phyloP scores from a whole-genome alignment of 2,113 vertebrate species.

The Garra rufa region DNA sequence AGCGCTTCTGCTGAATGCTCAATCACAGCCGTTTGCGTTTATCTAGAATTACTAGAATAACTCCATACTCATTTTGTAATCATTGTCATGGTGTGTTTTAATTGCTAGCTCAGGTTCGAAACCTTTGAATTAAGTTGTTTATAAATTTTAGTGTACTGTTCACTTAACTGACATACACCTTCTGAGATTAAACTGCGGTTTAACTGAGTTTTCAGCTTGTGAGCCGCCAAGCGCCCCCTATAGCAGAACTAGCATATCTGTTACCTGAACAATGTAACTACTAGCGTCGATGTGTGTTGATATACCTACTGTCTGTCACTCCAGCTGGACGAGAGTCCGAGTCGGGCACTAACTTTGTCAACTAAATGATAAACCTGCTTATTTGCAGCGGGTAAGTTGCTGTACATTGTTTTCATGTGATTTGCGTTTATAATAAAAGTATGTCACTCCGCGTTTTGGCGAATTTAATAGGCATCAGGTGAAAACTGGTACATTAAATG shows the following conservation, averaged over 20 bases:
- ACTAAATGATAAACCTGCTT: conserved; percentile 7
- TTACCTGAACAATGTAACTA: background rate
- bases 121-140: rapidly evolving
- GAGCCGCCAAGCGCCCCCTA: conserved; percentile 22
- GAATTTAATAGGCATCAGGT: background rate
- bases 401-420: background rate
- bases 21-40: background rate
- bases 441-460: background rate
- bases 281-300: background rate
- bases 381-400: background rate
- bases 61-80: background rate
- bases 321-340: background rate
- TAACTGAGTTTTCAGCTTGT: background rate
- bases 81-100: background rate
- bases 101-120: background rate
- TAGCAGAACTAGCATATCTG: background rate
- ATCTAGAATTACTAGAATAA: no score
- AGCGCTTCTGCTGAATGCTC: background rate
- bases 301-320: background rate
- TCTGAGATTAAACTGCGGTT: background rate
- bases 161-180: background rate
- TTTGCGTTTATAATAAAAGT: background rate
- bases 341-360: background rate
- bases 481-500: background rate
- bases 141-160: no score